A percentile compares a stretch with the other conserved stretches of the same genome.
Conservation (phyloP, 2,113 vertebrate species). For the Apodemus sylvaticus region DNA sequence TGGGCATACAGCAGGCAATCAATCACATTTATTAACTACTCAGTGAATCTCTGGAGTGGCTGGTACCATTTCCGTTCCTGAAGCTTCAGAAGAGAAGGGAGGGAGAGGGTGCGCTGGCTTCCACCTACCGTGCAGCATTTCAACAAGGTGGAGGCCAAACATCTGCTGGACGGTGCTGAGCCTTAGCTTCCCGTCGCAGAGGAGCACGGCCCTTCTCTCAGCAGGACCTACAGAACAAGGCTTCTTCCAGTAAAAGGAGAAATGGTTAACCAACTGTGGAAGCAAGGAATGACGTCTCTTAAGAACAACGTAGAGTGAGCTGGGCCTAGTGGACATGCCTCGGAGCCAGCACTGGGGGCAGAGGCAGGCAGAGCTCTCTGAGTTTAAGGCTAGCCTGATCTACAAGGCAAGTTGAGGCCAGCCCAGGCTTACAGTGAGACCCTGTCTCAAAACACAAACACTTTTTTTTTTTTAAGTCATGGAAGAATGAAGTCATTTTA, state of each 20-base stretch:
- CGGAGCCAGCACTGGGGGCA: not conserved
- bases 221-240: constrained; percentile 88
- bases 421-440: not conserved
- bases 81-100: not conserved
- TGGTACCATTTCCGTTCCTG: not conserved
- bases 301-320: not conserved
- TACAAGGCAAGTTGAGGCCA: not conserved
- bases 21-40: not conserved
- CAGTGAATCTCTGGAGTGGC: not conserved
- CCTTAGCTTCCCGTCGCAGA: constrained; percentile 93
- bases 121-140: constrained; percentile 94
- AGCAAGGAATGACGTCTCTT: not conserved
- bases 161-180: constrained; percentile 90
- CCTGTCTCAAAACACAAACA: not conserved
- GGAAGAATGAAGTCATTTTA: not conserved
- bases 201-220: constrained; percentile 90
- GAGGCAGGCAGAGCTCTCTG: not conserved
- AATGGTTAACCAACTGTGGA: constrained; percentile 48
- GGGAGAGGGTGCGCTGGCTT: not conserved
- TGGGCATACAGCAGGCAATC: not conserved
- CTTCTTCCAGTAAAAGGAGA: constrained; percentile 84
- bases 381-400: not conserved
- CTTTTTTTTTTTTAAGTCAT: not conserved
- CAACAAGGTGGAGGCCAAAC: constrained; percentile 91
- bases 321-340: no score